phyloP scores from a whole-genome alignment of 1,140 invertebrate species.

The Bombyx mori region ASM3026992v2 NC_085110.1:10381001-10381500 shows the following conservation, averaged over 20 bases:
- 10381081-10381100: slow-evolving; percentile 26
- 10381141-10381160: slow-evolving; percentile 44
- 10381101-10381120: slow-evolving; percentile 64
- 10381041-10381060: slow-evolving; percentile 40
- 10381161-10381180: slow-evolving; percentile 49
- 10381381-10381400: slow-evolving; percentile 35
- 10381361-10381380: slow-evolving; percentile 43
- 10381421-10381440: no score
- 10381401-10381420: no score
- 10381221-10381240: slow-evolving; percentile 59
- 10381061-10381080: slow-evolving; percentile 58
- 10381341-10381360: slow-evolving; percentile 67
- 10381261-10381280: slow-evolving; percentile 55
- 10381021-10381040: slow-evolving; percentile 64
- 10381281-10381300: slow-evolving; percentile 50
- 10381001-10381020: slow-evolving; percentile 57
- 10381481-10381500: no score
- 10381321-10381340: slow-evolving; percentile 35
- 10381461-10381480: no score
- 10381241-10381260: slow-evolving; percentile 58
- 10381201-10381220: slow-evolving; percentile 57
- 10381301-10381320: slow-evolving; percentile 28
- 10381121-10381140: slow-evolving; percentile 53
- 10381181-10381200: slow-evolving; percentile 60
- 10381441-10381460: no score